A percentile compares a stretch with the other conserved stretches of the same genome.
phyloP scores from a whole-genome alignment of 2,797 vertebrate species.

The Gallinago nigripennis region DNA sequence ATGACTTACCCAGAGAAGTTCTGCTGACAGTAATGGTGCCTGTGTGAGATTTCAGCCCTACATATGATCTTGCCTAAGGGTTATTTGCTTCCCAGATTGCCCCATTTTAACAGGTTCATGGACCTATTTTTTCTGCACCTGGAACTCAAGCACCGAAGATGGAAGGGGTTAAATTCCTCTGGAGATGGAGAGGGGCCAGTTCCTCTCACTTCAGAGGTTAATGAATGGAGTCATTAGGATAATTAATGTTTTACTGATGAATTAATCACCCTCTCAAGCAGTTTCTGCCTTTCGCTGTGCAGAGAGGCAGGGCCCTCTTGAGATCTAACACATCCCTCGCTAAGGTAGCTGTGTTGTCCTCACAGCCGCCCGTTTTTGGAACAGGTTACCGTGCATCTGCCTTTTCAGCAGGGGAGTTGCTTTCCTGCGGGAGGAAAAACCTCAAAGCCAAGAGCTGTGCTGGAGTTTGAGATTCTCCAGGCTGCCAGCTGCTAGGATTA shows the following conservation, averaged over 20 bases:
- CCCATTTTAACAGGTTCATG: background rate
- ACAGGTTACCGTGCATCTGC: background rate
- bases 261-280: conserved; percentile 70
- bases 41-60: background rate
- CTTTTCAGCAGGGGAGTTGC: background rate
- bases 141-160: background rate
- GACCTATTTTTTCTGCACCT: background rate
- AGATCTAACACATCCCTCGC: conserved; percentile 33
- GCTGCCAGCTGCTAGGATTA: conserved; percentile 7
- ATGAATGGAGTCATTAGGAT: conserved; percentile 67
- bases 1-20: background rate
- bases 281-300: conserved; percentile 33
- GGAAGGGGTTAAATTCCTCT: conserved; percentile 53
- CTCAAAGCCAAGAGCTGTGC: background rate
- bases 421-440: background rate
- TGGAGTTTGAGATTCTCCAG: background rate
- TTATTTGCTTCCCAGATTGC: background rate
- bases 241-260: conserved; percentile 75
- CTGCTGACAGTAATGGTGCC: background rate
- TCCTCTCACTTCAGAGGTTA: conserved; percentile 58
- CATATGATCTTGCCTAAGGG: background rate
- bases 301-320: conserved; percentile 31
- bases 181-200: conserved; percentile 55
- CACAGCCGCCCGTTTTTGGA: background rate
- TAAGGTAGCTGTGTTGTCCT: background rate